Conservation (phyloP, 2,888 invertebrate genomes). For the Schrankia costaestrigalis region DNA sequence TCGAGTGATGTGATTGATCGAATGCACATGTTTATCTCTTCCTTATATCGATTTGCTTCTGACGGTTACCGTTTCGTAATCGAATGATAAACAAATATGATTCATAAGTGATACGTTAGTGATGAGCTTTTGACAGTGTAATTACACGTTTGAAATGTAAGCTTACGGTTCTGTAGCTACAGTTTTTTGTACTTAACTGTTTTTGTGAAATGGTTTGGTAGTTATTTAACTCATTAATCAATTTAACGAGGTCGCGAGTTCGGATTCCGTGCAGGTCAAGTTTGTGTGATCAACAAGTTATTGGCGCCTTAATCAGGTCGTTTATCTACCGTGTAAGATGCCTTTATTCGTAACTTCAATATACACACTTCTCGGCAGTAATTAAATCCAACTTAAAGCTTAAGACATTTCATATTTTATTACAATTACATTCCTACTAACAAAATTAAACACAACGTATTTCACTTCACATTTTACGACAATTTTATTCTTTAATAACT, state of each 20-base stretch:
- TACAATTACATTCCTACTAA: neutral
- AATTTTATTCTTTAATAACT: slow-evolving; percentile 27
- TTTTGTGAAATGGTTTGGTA: too few relatives aligned
- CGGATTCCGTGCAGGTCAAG: too few relatives aligned
- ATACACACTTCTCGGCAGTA: too few relatives aligned
- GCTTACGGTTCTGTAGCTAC: too few relatives aligned
- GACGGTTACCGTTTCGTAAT: slow-evolving; percentile 12
- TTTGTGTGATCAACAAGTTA: too few relatives aligned
- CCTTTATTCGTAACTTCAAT: too few relatives aligned
- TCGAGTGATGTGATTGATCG: slow-evolving; percentile 32
- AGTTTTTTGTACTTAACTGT: too few relatives aligned
- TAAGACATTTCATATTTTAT: neutral
- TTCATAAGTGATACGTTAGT: neutral
- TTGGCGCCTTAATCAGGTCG: too few relatives aligned
- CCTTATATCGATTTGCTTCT: slow-evolving; percentile 15
- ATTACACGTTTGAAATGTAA: neutral
- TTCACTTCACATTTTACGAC: slow-evolving; percentile 8
- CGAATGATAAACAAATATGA: slow-evolving; percentile 1
- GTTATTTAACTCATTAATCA: too few relatives aligned
- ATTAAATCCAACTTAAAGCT: neutral
- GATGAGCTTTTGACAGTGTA: neutral
- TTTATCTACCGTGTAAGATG: too few relatives aligned
- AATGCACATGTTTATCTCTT: slow-evolving; percentile 21
- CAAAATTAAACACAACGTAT: slow-evolving; percentile 6
- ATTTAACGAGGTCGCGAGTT: too few relatives aligned